Percentiles rank a stretch among this genome's conserved stretches.
Evolutionary conservation across 2,888 invertebrate genomes (phyloP).

Genomic region (Papilio elwesi): DNA sequence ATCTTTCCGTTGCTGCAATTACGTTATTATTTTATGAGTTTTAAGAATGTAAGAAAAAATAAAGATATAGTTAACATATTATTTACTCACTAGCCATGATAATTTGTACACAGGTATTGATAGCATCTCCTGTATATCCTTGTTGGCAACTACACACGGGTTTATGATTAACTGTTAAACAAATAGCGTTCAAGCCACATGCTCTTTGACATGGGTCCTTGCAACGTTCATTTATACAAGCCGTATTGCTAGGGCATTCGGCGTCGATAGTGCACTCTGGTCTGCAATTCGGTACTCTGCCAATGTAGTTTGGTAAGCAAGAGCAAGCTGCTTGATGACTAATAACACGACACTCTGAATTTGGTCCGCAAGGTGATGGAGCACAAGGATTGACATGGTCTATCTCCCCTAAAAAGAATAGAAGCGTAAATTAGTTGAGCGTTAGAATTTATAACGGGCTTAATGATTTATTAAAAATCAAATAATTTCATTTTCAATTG

Average conservation of each 20-base stretch:
- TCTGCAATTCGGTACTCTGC: constrained; percentile 93
- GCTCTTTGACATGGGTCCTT: constrained; percentile 91
- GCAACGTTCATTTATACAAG: constrained; percentile 92
- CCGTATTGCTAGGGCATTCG: constrained; percentile 92
- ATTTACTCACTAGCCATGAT: constrained; percentile 71
- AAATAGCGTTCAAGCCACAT: constrained; percentile 92
- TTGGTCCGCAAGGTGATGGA: constrained; percentile 93
- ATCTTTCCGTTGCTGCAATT: constrained; percentile 76
- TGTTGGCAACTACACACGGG: constrained; percentile 92
- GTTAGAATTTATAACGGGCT: no score
- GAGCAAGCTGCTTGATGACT: constrained; percentile 94
- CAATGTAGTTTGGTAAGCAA: constrained; percentile 91
- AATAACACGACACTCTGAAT: constrained; percentile 91
- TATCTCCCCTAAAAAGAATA: constrained; percentile 51
- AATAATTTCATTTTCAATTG: no score
- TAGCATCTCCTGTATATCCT: constrained; percentile 92
- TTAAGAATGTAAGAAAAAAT: neutral
- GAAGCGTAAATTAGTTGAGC: neutral
- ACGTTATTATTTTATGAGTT: neutral
- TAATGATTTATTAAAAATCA: no score
- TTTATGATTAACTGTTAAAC: constrained; percentile 92
- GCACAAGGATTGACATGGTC: constrained; percentile 87
- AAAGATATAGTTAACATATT: neutral
- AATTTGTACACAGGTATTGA: constrained; percentile 86
- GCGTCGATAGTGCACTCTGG: constrained; percentile 92